Evolutionary conservation across 2,797 vertebrate species (phyloP), one percentile per base, ranked within the genome.

Genomic region (Todus mexicanus): DNA sequence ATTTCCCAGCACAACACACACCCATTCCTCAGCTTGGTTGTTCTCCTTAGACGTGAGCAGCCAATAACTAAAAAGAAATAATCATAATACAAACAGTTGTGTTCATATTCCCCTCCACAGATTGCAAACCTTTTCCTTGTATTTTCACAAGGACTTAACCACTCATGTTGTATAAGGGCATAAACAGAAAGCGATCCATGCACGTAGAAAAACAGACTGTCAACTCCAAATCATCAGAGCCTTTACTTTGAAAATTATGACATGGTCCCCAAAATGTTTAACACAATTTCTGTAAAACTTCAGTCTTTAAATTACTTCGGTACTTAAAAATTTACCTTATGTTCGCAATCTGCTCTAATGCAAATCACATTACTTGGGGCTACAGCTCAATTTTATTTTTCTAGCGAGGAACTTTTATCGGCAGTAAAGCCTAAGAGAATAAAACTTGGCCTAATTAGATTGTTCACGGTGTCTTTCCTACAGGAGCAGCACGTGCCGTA

Each of bases 271-370:
- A 91, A 81, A 91, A 65, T 31, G n/a, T 78, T 81, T 33, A 65
- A 72, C n/a, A 26, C 56, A 83, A 92, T 65, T 92, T 71, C 85
- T 84, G 42, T 37, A 88, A 53, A 90, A 91, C 70, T 88, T 78
- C 11, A 2, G 25, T 27, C 42, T 87, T 70, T 66, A 87, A 85
- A 91, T 92, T 81, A 89, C 89, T 90, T 87, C 33, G 65, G 86
- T 84, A 68, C 80, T 84, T 84, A 50, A 95, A 95, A 91, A 78
- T 60, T 90, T 95, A 87, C 90, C 87, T 91, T 95, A 73, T 87
- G 89, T 76, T 94, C 84, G 81, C 91, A 93, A 72, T 79, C 92
- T 95, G 90, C 66, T 94, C 66, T 87, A 92, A 95, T 84, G 66
- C 76, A 95, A 92, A 87, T 91, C 70, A 33, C 43, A 50, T 75